phyloP scores from a whole-genome alignment of 2,888 invertebrate species.

The Ceriagrion tenellum region DNA sequence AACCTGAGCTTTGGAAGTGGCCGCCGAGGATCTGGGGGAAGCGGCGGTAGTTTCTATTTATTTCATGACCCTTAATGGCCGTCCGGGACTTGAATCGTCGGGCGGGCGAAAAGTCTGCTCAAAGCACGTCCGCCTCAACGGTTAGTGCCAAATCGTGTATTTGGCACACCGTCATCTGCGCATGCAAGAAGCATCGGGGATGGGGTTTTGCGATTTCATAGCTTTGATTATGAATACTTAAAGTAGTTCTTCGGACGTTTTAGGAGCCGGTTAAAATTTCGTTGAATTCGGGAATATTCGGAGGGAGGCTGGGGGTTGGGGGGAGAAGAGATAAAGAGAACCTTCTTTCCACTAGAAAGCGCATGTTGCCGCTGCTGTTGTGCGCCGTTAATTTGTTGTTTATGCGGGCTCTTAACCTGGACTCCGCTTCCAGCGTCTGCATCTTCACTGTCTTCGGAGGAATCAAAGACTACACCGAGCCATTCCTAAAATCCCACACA shows the following conservation, averaged over 20 bases:
- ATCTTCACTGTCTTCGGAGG: too few species aligned
- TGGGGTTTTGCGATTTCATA: background rate
- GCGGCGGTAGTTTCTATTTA: conserved; percentile 3
- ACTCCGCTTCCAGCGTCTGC: background rate
- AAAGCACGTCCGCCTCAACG: background rate
- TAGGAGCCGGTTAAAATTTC: background rate
- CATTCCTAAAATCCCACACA: too few species aligned
- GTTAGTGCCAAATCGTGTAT: background rate
- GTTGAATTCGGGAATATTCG: background rate
- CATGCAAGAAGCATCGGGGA: background rate
- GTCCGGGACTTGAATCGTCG: background rate
- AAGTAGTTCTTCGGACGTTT: background rate
- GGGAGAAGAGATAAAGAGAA: background rate
- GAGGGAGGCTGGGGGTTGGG: background rate
- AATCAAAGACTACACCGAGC: too few species aligned
- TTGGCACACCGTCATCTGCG: conserved; percentile 12
- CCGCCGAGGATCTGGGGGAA: background rate
- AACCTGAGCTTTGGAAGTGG: background rate
- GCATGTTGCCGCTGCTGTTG: background rate
- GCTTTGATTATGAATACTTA: conserved; percentile 11
- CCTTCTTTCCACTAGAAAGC: background rate
- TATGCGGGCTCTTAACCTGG: background rate
- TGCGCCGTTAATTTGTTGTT: background rate
- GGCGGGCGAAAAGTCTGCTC: background rate
- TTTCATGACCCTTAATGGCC: background rate